phyloP scores from a whole-genome alignment of 2,797 vertebrate genomes.

The Pagetopsis macropterus region DNA sequence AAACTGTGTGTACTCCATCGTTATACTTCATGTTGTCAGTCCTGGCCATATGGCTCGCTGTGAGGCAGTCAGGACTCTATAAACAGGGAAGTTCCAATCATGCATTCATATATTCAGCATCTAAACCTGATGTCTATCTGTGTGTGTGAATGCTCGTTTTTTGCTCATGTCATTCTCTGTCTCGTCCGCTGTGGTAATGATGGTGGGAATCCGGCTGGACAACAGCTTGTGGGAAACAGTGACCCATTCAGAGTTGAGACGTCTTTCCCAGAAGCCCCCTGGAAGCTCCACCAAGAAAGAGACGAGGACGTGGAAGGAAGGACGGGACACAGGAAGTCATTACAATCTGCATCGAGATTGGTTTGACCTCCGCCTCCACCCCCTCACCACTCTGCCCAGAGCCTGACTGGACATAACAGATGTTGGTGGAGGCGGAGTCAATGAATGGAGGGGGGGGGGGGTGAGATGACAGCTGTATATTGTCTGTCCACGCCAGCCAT shows the following conservation, averaged over 20 bases:
- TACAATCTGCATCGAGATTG: constrained; percentile 74
- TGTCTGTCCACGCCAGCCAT: constrained; percentile 75
- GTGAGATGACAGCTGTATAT: constrained; percentile 77
- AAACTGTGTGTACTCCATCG: constrained; percentile 18
- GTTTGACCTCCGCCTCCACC: constrained; percentile 72
- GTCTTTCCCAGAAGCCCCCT: constrained; percentile 61
- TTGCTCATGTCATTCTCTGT: constrained; percentile 17
- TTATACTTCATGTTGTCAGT: constrained; percentile 19
- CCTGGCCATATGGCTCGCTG: constrained; percentile 23
- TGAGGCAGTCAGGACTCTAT: constrained; percentile 2
- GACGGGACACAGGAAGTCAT: constrained; percentile 74
- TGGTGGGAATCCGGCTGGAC: constrained; percentile 66
- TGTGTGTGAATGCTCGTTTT: constrained; percentile 9
- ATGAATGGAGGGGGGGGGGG: constrained; percentile 22
- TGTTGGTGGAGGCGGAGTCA: constrained; percentile 75
- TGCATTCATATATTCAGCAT: neutral
- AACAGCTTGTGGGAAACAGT: constrained; percentile 67
- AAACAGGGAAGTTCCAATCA: neutral
- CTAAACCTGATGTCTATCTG: constrained; percentile 3
- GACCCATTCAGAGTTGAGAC: constrained; percentile 62
- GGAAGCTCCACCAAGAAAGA: constrained; percentile 42
- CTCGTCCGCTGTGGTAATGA: constrained; percentile 42
- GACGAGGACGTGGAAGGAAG: neutral
- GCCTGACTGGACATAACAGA: constrained; percentile 81
- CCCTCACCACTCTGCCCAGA: constrained; percentile 51